phyloP scores from a whole-genome alignment of 1,140 invertebrate genomes.

The Drosophila pruinosa region DNA sequence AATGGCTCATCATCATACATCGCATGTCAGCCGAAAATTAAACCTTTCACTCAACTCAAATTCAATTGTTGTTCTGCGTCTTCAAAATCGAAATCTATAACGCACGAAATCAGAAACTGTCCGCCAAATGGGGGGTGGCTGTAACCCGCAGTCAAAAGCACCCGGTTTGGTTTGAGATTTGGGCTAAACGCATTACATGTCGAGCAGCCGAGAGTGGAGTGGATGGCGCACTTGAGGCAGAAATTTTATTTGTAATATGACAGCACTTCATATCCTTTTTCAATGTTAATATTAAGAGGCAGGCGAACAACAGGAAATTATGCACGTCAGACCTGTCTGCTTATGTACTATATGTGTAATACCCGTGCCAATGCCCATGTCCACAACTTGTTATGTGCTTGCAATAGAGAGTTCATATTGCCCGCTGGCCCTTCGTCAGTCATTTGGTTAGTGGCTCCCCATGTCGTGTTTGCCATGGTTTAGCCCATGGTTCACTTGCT shows the following conservation, averaged over 20 bases:
- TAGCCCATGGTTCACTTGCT: slow-evolving; percentile 21
- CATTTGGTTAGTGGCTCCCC: slow-evolving; percentile 24
- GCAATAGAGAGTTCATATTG: slow-evolving; percentile 9
- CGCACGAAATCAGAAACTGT: slow-evolving; percentile 65
- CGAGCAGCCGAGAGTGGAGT: neutral
- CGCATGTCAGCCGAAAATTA: slow-evolving; percentile 68
- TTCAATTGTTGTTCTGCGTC: slow-evolving; percentile 57
- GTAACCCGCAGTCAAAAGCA: neutral
- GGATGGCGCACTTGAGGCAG: slow-evolving; percentile 48
- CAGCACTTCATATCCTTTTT: slow-evolving; percentile 71
- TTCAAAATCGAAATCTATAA: slow-evolving; percentile 66
- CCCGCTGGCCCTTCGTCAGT: slow-evolving; percentile 23
- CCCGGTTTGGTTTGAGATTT: slow-evolving; percentile 27
- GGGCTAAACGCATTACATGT: slow-evolving; percentile 64
- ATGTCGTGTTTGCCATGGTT: slow-evolving; percentile 25
- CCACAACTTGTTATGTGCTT: neutral
- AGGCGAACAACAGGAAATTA: slow-evolving; percentile 66
- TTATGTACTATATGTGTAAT: slow-evolving; percentile 71
- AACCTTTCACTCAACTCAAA: slow-evolving; percentile 69
- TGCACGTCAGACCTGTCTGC: slow-evolving; percentile 71
- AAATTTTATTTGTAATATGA: slow-evolving; percentile 75
- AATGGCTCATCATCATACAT: slow-evolving; percentile 10
- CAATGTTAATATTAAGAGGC: slow-evolving; percentile 54
- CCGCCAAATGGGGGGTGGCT: slow-evolving; percentile 18
- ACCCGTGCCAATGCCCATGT: neutral